Conservation (phyloP, 2,113 vertebrate genomes). For the Clarias magur region DNA sequence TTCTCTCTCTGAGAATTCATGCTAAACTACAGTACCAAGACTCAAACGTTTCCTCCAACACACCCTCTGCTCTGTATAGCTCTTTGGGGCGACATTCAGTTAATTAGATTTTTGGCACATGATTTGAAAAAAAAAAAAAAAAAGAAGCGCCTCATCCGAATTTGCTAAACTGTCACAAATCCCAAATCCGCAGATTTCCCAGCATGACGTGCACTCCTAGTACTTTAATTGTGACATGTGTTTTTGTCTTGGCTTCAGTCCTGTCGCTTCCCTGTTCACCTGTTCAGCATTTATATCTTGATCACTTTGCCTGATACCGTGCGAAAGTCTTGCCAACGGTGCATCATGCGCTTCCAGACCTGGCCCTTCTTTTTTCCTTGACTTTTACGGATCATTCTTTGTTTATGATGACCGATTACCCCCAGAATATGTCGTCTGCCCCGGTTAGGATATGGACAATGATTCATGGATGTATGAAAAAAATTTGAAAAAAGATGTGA, state of each 20-base stretch:
- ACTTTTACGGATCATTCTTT: not conserved
- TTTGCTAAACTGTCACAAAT: not conserved
- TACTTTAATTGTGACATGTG: not conserved
- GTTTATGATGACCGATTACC: not conserved
- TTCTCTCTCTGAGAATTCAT: not conserved
- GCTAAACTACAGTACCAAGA: not conserved
- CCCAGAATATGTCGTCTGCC: not conserved
- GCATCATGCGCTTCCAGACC: not conserved
- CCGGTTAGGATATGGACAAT: not conserved
- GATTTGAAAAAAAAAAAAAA: not conserved
- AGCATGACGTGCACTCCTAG: not conserved
- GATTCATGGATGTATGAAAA: not conserved
- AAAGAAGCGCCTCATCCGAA: no score
- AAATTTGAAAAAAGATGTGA: not conserved
- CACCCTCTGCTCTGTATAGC: not conserved
- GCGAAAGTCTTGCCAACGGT: not conserved
- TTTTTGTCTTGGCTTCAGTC: not conserved
- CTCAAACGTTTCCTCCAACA: not conserved
- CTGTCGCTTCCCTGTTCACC: not conserved
- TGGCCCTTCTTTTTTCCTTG: not conserved
- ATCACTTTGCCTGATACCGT: not conserved
- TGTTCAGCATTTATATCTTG: not conserved
- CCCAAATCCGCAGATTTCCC: not conserved
- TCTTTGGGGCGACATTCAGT: not conserved
- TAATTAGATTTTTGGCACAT: conserved; percentile 9